Percentiles rank a stretch among this genome's conserved stretches.
Evolutionary conservation across 2,113 vertebrate genomes (phyloP).

Genomic region (Calypte anna): DNA sequence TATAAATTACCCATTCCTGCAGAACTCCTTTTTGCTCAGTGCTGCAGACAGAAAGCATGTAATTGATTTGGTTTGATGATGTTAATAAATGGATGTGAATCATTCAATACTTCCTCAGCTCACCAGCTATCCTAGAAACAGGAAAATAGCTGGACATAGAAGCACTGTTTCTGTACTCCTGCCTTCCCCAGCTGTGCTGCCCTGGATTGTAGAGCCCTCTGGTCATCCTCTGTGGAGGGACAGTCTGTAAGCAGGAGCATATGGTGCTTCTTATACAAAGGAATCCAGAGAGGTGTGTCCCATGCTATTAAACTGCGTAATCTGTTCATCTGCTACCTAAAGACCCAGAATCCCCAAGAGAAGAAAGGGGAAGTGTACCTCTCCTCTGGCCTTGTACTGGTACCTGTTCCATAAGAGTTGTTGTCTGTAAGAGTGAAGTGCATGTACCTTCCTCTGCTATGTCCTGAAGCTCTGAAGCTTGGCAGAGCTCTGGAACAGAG

Average conservation of each 20-base stretch:
- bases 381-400: background rate
- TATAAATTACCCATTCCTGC: background rate
- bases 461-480: background rate
- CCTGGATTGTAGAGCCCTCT: background rate
- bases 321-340: background rate
- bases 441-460: background rate
- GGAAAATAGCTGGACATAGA: background rate
- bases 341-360: background rate
- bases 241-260: background rate
- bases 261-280: rapidly evolving
- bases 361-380: background rate
- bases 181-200: background rate
- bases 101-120: background rate
- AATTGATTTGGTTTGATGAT: background rate
- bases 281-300: background rate
- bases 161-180: background rate
- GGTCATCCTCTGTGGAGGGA: background rate
- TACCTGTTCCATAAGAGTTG: background rate
- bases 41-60: background rate
- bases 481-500: background rate
- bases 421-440: background rate
- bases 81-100: background rate
- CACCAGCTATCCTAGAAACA: background rate
- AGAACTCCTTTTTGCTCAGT: background rate
- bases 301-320: background rate